These are phyloP conservation scores for Ctenopoma multispine DNA, from an alignment of 2,797 vertebrate genomes.

Conservation along the genomic window DNA sequence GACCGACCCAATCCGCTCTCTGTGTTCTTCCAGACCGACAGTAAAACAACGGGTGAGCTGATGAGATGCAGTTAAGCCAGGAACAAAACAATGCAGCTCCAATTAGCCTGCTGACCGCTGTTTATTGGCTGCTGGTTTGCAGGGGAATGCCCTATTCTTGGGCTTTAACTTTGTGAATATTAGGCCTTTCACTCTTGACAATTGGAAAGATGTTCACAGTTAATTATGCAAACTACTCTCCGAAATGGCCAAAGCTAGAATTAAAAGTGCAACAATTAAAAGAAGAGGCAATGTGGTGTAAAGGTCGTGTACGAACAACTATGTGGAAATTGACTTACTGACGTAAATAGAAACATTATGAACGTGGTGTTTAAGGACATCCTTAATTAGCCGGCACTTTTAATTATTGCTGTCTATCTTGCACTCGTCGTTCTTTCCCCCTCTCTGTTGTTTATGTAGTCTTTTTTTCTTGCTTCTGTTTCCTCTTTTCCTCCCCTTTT, in stretches of 20 bases:
- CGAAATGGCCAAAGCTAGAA: slow-evolving; percentile 15
- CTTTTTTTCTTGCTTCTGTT: neutral
- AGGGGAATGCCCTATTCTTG: slow-evolving; percentile 31
- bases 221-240: slow-evolving; percentile 47
- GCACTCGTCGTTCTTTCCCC: neutral
- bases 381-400: slow-evolving; percentile 37
- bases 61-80: slow-evolving; percentile 52
- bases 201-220: slow-evolving; percentile 11
- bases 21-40: slow-evolving; percentile 38
- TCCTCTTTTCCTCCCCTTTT: neutral
- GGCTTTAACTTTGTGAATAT: slow-evolving; percentile 32
- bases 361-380: slow-evolving; percentile 14
- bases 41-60: slow-evolving; percentile 45
- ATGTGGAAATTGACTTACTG: slow-evolving; percentile 17
- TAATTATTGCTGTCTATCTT: neutral
- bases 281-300: neutral
- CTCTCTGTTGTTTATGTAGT: neutral
- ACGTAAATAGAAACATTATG: slow-evolving; percentile 12
- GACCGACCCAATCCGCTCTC: slow-evolving; percentile 41
- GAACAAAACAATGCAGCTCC: slow-evolving; percentile 58
- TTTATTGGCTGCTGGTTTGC: slow-evolving; percentile 38
- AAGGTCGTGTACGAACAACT: neutral
- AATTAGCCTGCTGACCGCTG: slow-evolving; percentile 64
- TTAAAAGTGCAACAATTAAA: slow-evolving; percentile 19
- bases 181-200: slow-evolving; percentile 26